Conservation (phyloP, 35 echinoderm and acorn worm species). For the Anneissia japonica region DNA sequence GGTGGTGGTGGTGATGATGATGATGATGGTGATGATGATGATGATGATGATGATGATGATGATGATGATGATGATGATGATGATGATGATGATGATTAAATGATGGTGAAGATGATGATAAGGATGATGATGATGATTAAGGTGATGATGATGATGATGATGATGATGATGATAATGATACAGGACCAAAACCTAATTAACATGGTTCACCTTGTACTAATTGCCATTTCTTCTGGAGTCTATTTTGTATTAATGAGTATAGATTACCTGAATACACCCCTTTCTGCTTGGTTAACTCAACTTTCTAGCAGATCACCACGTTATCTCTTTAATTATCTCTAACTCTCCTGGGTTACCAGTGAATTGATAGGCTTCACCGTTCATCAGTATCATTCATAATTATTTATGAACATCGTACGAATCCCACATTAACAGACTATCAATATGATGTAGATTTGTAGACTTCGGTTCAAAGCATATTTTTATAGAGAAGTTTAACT, state of each 20-base stretch:
- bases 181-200: no score
- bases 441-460: not conserved
- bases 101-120: constrained; percentile 7
- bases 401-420: not conserved
- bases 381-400: not conserved
- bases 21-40: not conserved
- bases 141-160: constrained; percentile 1
- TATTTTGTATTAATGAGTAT: not conserved
- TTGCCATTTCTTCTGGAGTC: not conserved
- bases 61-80: constrained; percentile 13
- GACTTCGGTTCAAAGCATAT: no score
- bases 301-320: not conserved
- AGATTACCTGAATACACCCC: not conserved
- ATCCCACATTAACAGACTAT: not conserved
- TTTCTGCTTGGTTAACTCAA: not conserved
- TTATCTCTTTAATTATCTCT: not conserved
- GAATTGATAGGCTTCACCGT: not conserved
- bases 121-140: no score
- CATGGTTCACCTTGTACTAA: no score
- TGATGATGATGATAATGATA: not conserved
- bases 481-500: no score
- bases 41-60: constrained; percentile 8
- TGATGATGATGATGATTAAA: not conserved
- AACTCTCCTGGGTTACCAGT: not conserved
- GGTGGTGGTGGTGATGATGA: not conserved